These are phyloP conservation scores for Alligator mississippiensis DNA, from an alignment of 2,113 vertebrate genomes.

Conservation along the genomic window DNA sequence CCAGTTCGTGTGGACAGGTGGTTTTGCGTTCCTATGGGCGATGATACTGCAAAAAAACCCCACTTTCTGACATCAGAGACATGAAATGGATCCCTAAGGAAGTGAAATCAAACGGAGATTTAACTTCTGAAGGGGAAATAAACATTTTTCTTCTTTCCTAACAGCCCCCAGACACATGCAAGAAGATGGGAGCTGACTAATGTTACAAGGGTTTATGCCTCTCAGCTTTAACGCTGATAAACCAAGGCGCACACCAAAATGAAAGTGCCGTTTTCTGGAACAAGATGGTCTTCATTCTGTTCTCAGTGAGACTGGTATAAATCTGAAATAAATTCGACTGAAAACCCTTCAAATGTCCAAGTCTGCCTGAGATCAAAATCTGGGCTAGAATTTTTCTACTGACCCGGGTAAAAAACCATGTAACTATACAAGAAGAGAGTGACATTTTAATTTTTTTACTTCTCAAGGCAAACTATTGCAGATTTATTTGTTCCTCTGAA, in stretches of 20 bases:
- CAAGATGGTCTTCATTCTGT: neutral
- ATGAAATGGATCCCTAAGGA: neutral
- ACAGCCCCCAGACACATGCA: neutral
- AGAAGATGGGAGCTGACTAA: neutral
- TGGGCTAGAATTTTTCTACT: neutral
- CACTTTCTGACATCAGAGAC: neutral
- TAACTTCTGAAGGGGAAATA: conserved; percentile 8
- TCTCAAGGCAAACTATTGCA: neutral
- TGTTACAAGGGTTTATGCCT: neutral
- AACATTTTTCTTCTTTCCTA: conserved; percentile 3
- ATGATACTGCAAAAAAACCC: neutral
- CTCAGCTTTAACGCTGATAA: neutral
- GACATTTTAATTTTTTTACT: neutral
- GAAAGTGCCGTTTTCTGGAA: neutral
- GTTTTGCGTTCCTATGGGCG: neutral
- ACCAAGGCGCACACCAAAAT: neutral
- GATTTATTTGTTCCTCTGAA: neutral
- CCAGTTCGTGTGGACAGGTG: neutral
- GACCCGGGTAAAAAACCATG: neutral
- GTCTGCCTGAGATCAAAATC: neutral
- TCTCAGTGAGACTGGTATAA: neutral
- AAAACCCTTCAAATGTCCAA: neutral
- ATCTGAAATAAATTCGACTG: neutral
- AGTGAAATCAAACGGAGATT: conserved; percentile 26
- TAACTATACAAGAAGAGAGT: neutral